phyloP scores from a whole-genome alignment of 2,797 vertebrate genomes.

The Sebastes hopkinsi region DNA sequence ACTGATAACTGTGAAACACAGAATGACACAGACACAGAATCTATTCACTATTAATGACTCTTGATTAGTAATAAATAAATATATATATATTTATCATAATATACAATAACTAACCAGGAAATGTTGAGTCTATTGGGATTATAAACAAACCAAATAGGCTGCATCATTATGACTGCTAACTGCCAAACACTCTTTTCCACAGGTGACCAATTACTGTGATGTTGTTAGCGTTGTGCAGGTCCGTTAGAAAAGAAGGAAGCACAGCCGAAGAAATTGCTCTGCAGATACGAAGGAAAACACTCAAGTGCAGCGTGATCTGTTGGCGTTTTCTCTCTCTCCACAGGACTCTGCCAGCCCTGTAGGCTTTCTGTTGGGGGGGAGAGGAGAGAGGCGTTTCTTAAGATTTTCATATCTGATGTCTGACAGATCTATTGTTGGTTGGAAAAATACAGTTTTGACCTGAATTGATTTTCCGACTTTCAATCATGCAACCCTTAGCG shows the following conservation, averaged over 20 bases:
- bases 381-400: neutral
- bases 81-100: neutral
- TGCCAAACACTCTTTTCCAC: slow-evolving; percentile 1
- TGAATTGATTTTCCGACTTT: slow-evolving; percentile 19
- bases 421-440: neutral
- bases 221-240: neutral
- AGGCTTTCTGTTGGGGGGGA: neutral
- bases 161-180: neutral
- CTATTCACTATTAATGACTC: no score
- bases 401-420: slow-evolving; percentile 14
- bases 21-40: no score
- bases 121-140: neutral
- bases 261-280: slow-evolving; percentile 12
- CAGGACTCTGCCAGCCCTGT: neutral
- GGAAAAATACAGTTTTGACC: slow-evolving; percentile 10
- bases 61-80: no score
- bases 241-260: slow-evolving; percentile 3
- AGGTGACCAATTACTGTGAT: slow-evolving; percentile 33
- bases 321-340: slow-evolving; percentile 2
- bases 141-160: neutral
- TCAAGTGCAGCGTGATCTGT: slow-evolving; percentile 22
- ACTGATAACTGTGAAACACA: neutral
- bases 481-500: neutral
- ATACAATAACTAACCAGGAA: neutral
- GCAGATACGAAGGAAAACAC: slow-evolving; percentile 25